Evolutionary conservation across 2,888 invertebrate species (phyloP), one percentile per base, ranked within the genome.

Genomic region (Willowsia nigromaculata): DNA sequence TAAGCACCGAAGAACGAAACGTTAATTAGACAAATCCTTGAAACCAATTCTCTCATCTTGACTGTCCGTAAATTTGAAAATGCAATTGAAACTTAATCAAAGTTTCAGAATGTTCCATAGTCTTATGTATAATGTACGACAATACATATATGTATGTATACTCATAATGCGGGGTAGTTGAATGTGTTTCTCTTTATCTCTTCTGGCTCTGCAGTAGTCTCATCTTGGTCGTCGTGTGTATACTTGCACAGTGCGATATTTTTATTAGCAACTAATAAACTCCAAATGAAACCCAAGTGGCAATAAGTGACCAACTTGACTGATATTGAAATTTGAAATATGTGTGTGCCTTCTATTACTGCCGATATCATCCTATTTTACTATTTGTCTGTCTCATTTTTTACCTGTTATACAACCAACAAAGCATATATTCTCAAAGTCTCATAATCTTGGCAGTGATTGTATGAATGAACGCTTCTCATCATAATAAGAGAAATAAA

Each of bases 401-500:
- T 76, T 76, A 3, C 30, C 30, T 50, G 30, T 62, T 62, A 62
- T 62, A 27, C 27, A 62, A 62, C 30, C 13, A 30, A 15, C 30
- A 6, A 30, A 2, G 30, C 30, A 71, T 74, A 43, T 74, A 78
- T 30, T 78, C 78, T 78, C 50, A 30, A n/a, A 53, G 27, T n/a
- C 78, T 43, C 11, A 18, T 71, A 13, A 22, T 71, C 43, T 71
- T 37, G 22, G 11, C 18, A 50, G 27, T 53, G 83, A 53, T 30
- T 30, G 71, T 33, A 83, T 85, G 76, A 85, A 85, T 85, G 85
- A 59, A 85, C 56, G 76, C 74, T n/a, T n/a, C 33, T 85, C 74
- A 22, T 71, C 43, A 85, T 84, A 71, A 84, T 85, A 76, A 56
- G 30, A 85, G 62, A 85, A 85, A 85, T 85, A 85, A 86, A 80